Evolutionary conservation across 1,140 invertebrate species (phyloP).

Genomic region (Drosophila lowei): DNA sequence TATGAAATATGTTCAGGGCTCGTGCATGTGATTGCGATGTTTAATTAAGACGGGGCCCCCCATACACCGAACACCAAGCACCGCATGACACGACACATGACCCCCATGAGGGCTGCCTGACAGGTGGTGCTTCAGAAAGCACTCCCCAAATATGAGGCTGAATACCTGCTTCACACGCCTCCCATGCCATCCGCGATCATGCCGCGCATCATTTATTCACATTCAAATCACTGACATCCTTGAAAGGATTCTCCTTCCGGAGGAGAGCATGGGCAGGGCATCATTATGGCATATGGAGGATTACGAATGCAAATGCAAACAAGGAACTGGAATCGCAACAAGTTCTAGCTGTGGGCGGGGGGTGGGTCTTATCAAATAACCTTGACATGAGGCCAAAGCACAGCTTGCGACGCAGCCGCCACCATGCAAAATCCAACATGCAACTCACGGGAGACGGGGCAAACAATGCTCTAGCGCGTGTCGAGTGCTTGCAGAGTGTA

Average conservation of each 20-base stretch:
- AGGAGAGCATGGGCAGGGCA: slow-evolving; percentile 9
- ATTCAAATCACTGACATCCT: slow-evolving; percentile 31
- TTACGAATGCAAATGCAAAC: slow-evolving; percentile 15
- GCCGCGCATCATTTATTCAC: slow-evolving; percentile 48
- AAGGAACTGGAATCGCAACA: slow-evolving; percentile 43
- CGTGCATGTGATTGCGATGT: slow-evolving; percentile 43
- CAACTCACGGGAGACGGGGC: not conserved
- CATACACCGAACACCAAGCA: no score
- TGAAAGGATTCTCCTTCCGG: not conserved
- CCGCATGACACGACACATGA: slow-evolving; percentile 11
- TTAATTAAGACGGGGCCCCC: slow-evolving; percentile 43
- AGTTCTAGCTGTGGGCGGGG: slow-evolving; percentile 23
- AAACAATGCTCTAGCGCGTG: not conserved
- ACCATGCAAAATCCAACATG: not conserved
- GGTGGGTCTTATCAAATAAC: slow-evolving; percentile 61
- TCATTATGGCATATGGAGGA: slow-evolving; percentile 44
- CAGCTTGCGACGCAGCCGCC: no score
- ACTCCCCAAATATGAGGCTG: no score
- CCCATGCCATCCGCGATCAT: slow-evolving; percentile 1
- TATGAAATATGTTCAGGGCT: slow-evolving; percentile 38
- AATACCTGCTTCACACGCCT: slow-evolving; percentile 31
- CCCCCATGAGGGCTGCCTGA: slow-evolving; percentile 36
- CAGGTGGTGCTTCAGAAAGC: slow-evolving; percentile 20
- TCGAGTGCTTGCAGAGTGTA: slow-evolving; percentile 13
- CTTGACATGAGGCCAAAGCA: slow-evolving; percentile 55